Base-by-base conservation (phyloP, 2,797 vertebrate genomes). In the Enteromius trimaculatus region DNA sequence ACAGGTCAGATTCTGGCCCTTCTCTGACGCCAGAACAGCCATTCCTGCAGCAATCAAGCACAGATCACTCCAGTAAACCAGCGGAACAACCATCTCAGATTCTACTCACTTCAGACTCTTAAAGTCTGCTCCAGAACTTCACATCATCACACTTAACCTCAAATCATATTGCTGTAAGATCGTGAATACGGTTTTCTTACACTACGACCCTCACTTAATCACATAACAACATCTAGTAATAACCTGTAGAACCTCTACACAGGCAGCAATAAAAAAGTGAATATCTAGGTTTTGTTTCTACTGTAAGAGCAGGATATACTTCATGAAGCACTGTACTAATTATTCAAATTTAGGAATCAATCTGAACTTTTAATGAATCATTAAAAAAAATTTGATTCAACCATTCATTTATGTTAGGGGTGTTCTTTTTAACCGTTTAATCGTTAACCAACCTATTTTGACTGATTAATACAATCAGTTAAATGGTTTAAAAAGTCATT, bases 1-100 rank as follows among this genome's bases (percentile, higher is more conserved):
- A 92, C 85, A 85, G 90, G 83, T 84, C 89, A 90, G 83, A 92
- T 62, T 88, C 26, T 89, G 89, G 87, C 90, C 86, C 90, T 85
- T 91, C 90, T 83, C 62, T 77, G 88, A 90, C 88, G 82, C 91
- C 91, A 88, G 88, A 82, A 86, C 79, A 80, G 90, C 92, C 84
- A 70, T 93, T 93, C 94, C 95, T 96, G 93, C 91, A 89, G 81
- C 89, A 91, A 92, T 90, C 93, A 93, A 93, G 91, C 19, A 95
- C 87, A 95, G 89, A 93, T 79, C 66, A 86, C 77, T 77, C 69
- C 71, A 65, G 51, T n/a, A 58, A 82, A 47, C 75, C 65, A 77
- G 29, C 16, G 11, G 44, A 31, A 74, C 6, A 19, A 37, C 55
- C 44, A 81, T 31, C 21, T 58, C 80, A 47, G 23, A 55, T n/a